Base-by-base conservation (phyloP, 2,113 vertebrate genomes). In the Empidonax traillii region DNA sequence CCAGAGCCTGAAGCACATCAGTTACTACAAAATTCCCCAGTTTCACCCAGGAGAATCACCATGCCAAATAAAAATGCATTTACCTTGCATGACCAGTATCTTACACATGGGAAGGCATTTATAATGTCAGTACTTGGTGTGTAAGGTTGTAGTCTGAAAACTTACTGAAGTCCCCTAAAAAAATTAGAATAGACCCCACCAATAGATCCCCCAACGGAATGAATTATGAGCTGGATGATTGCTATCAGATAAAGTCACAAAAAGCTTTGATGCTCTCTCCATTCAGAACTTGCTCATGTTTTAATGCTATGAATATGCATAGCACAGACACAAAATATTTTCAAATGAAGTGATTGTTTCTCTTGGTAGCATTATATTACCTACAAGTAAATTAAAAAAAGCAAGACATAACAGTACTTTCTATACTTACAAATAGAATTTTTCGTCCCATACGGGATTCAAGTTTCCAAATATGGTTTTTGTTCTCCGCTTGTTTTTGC, bases 381-480 rank as follows among this genome's bases (percentile, higher is more conserved):
- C 17, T 14, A 78, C 62, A 87, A 5, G 7, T 21, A 79, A 44
- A 33, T 30, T 15, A 0, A 46, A n/a, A n/a, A 41, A 85, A 71
- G 4, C 8, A 90, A 16, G 49, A 37, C 89, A 62, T 23, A 75
- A 28, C 15, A 58, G 30, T 20, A 77, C 30, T 28, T 49, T 71
- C 31, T 72, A 41, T 97, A 98, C 98, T 98, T 97, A 99, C 99
- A 99, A 99, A 95, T 98, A 98, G 96, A 99, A 99, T 92, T 99
- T 99, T 97, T 99, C 99, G 86, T 99, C 99, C 99, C 99, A 99
- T 47, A 99, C 97, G 35, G 99, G 99, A 96, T 99, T 99, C 90
- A 99, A 98, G 95, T 99, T 99, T 74, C 99, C 99, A 87, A 99
- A 99, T 97, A 99, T 99, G 49, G 99, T 99, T 98, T 99, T 99